These are phyloP conservation scores for Ferrisia virgata DNA, from an alignment of 2,888 invertebrate genomes.

Conservation along the genomic window DNA sequence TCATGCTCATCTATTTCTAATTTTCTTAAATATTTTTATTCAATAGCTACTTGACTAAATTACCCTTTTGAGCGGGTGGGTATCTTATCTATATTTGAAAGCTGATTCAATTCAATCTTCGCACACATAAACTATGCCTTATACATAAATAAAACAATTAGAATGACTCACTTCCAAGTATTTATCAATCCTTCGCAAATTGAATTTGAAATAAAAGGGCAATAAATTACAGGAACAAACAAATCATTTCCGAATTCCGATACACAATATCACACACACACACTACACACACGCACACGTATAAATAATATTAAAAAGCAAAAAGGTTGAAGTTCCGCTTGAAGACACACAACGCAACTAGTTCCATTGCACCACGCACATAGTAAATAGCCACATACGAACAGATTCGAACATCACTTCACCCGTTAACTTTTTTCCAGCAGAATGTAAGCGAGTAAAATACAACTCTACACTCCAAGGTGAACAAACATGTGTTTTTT, in stretches of 20 bases:
- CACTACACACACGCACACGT: background rate
- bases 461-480: slow-evolving; percentile 11
- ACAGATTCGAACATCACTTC: slow-evolving; percentile 14
- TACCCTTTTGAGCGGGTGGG: too few relatives aligned
- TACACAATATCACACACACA: background rate
- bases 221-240: background rate
- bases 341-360: slow-evolving; percentile 40
- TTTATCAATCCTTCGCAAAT: background rate
- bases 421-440: slow-evolving; percentile 28
- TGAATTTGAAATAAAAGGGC: background rate
- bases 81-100: too few relatives aligned
- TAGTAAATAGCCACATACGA: background rate
- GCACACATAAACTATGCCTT: too few relatives aligned
- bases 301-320: background rate
- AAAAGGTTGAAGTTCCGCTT: background rate
- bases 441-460: slow-evolving; percentile 32
- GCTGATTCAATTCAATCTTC: too few relatives aligned
- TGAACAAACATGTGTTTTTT: slow-evolving; percentile 43
- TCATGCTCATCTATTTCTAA: too few relatives aligned
- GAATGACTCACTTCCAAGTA: background rate
- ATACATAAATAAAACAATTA: too few relatives aligned
- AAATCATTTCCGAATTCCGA: background rate
- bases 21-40: too few relatives aligned
- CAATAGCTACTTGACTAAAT: too few relatives aligned
- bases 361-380: background rate